Conservation (phyloP, 2,888 invertebrate genomes). For the Mellilla xanthometata region DNA sequence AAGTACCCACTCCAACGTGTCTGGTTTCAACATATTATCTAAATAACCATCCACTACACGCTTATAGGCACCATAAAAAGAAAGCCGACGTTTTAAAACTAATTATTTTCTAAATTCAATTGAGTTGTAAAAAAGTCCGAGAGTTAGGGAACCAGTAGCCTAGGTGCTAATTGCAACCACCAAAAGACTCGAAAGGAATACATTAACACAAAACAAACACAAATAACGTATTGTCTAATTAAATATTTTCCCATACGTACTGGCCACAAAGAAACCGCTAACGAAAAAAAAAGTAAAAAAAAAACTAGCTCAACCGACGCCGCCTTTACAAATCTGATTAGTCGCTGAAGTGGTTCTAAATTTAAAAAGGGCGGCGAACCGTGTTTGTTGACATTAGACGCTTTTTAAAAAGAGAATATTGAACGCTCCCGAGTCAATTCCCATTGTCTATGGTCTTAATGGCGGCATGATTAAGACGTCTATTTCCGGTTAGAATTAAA, state of each 20-base stretch:
- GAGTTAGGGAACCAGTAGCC: slow-evolving; percentile 59
- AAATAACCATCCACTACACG: slow-evolving; percentile 64
- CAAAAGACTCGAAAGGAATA: slow-evolving; percentile 68
- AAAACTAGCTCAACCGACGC: slow-evolving; percentile 44
- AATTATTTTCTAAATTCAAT: slow-evolving; percentile 47
- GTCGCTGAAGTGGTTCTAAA: slow-evolving; percentile 76
- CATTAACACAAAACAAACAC: slow-evolving; percentile 81
- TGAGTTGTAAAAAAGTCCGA: slow-evolving; percentile 66
- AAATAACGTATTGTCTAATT: slow-evolving; percentile 82
- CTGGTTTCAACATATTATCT: slow-evolving; percentile 51
- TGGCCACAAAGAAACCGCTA: slow-evolving; percentile 63
- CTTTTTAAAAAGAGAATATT: slow-evolving; percentile 29
- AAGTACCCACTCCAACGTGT: slow-evolving; percentile 50
- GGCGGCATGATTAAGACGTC: slow-evolving; percentile 65
- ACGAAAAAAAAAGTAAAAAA: slow-evolving; percentile 38
- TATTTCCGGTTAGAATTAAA: slow-evolving; percentile 33
- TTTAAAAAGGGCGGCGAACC: slow-evolving; percentile 63
- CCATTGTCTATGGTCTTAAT: slow-evolving; percentile 65
- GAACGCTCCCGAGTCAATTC: slow-evolving; percentile 63
- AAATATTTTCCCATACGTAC: slow-evolving; percentile 78
- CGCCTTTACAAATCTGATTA: slow-evolving; percentile 80
- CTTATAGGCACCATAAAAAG: slow-evolving; percentile 23
- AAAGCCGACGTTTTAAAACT: slow-evolving; percentile 41
- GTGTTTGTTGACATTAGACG: slow-evolving; percentile 64
- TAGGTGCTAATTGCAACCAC: slow-evolving; percentile 72